Evolutionary conservation across 2,888 invertebrate genomes (phyloP).

Genomic region (Hymenopus coronatus): DNA sequence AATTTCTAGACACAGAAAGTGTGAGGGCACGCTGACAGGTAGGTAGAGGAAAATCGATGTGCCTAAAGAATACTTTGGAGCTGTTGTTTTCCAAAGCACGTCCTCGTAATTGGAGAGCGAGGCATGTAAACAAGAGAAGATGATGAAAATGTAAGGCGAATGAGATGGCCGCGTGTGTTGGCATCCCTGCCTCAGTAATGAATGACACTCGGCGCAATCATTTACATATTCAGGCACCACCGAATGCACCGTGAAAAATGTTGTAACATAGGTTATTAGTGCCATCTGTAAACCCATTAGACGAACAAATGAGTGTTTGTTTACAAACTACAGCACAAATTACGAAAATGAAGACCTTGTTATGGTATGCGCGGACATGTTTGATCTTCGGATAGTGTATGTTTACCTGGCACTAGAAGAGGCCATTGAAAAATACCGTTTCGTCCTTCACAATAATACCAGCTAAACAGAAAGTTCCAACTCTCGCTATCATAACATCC

Average conservation of each 20-base stretch:
- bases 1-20: too few species aligned
- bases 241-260: background rate
- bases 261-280: background rate
- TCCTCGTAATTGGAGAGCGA: background rate
- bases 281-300: background rate
- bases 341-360: background rate
- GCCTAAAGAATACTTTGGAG: background rate
- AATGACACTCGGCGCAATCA: background rate
- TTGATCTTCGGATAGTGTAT: background rate
- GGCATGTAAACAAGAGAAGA: background rate
- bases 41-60: background rate
- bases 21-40: too few species aligned
- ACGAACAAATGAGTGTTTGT: background rate
- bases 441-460: background rate
- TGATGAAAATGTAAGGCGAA: background rate
- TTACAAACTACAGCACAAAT: background rate
- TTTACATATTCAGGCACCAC: background rate
- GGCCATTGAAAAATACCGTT: background rate
- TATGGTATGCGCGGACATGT: background rate
- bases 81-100: background rate
- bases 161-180: background rate
- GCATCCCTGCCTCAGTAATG: background rate
- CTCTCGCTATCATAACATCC: too few species aligned
- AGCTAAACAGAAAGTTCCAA: too few species aligned
- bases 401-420: background rate